These are phyloP conservation scores for Petrosia ficiformis DNA, from an alignment of 37 sponge, comb jelly and placozoan genomes.

Conservation along the genomic window DNA sequence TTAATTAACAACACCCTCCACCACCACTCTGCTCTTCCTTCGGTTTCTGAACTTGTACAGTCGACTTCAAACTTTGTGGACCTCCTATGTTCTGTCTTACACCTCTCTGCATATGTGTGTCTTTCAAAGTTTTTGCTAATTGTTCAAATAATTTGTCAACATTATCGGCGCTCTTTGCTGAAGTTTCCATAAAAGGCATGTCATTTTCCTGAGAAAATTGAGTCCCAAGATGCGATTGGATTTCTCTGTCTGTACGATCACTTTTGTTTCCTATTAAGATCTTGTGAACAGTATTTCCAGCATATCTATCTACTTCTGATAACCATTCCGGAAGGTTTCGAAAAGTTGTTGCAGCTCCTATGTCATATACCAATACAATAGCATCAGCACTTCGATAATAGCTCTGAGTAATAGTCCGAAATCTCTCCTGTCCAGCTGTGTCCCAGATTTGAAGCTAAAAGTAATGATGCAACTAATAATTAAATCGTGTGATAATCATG, in stretches of 20 bases:
- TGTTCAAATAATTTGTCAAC: constrained; percentile 79
- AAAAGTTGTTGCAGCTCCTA: constrained; percentile 60
- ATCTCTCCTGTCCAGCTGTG: constrained; percentile 93
- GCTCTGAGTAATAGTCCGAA: constrained; percentile 92
- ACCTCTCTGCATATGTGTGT: constrained; percentile 55
- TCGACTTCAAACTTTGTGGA: constrained; percentile 10
- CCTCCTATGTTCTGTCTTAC: constrained; percentile 26
- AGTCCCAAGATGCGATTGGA: constrained; percentile 45
- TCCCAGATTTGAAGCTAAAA: constrained; percentile 94
- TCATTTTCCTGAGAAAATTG: constrained; percentile 68
- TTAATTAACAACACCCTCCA: no score
- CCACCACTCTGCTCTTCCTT: constrained; percentile 1
- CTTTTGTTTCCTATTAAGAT: constrained; percentile 92
- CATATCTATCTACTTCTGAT: constrained; percentile 76
- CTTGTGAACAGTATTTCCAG: constrained; percentile 66
- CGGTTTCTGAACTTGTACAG: constrained; percentile 30
- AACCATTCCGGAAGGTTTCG: constrained; percentile 83
- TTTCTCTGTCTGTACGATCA: constrained; percentile 76
- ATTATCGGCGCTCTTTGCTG: constrained; percentile 82
- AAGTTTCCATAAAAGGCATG: constrained; percentile 92
- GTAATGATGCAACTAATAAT: no score
- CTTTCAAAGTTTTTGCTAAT: constrained; percentile 67
- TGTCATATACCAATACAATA: constrained; percentile 87
- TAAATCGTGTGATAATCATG: background rate
- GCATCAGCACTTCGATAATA: constrained; percentile 94